Evolutionary conservation across 1,140 invertebrate species (phyloP).

Genomic region (Eupristina koningsbergeri): DNA sequence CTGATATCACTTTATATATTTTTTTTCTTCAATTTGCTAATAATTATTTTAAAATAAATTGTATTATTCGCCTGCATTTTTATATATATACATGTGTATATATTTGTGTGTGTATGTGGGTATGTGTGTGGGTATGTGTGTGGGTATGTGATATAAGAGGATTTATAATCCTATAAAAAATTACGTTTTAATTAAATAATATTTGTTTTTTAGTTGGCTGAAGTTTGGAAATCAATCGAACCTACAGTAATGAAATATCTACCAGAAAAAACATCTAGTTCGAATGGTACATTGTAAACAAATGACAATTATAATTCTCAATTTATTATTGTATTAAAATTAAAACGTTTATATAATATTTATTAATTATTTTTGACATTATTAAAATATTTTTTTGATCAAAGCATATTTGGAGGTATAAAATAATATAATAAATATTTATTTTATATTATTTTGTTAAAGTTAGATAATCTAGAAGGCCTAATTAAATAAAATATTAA

Average conservation of each 20-base stretch:
- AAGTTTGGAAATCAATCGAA: conserved; percentile 76
- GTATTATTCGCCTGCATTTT: too few species aligned
- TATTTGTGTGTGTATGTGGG: too few species aligned
- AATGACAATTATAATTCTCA: neutral
- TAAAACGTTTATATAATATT: neutral
- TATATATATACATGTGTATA: too few species aligned
- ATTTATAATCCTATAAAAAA: neutral
- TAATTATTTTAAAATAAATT: too few species aligned
- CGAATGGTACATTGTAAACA: conserved; percentile 67
- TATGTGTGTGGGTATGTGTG: too few species aligned
- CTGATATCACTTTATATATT: too few species aligned
- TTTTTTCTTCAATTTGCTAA: too few species aligned
- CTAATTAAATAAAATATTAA: neutral
- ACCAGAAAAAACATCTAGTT: conserved; percentile 69
- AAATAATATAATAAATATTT: too few species aligned
- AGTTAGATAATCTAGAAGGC: neutral
- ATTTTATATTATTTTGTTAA: neutral
- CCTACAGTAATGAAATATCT: conserved; percentile 75
- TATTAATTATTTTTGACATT: neutral
- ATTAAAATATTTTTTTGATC: neutral
- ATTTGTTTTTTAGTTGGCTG: conserved; percentile 70
- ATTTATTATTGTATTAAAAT: conserved; percentile 13
- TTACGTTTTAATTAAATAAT: neutral
- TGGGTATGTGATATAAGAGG: too few species aligned
- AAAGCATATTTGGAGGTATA: conserved; percentile 4